A percentile compares a stretch with the other conserved stretches of the same genome.
Conservation (phyloP, 2,113 vertebrate species). For the Psilopsiagon aymara region DNA sequence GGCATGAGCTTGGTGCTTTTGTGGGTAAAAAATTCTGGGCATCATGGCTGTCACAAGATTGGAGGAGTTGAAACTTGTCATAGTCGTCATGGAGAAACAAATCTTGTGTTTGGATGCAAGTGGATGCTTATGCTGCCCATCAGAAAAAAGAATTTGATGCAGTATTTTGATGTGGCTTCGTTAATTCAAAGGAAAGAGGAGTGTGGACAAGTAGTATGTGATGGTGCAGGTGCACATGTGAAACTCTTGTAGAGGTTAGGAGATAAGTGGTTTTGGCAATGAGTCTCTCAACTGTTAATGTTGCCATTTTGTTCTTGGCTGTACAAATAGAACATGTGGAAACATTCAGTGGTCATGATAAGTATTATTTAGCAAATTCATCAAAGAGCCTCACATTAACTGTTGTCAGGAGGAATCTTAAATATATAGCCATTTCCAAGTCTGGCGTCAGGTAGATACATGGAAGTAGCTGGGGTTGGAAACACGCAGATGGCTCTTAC, state of each 20-base stretch:
- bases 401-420: not conserved
- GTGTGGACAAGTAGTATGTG: not conserved
- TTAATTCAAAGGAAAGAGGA: not conserved
- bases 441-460: not conserved
- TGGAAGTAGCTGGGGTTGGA: not conserved
- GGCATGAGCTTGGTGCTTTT: not conserved
- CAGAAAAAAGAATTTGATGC: not conserved
- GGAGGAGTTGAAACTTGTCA: constrained; percentile 1
- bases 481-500: not conserved
- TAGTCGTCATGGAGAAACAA: constrained; percentile 10
- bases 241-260: not conserved
- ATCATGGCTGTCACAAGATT: not conserved
- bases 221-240: fast-evolving
- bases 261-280: not conserved
- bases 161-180: not conserved
- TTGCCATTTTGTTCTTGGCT: not conserved
- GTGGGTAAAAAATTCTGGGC: not conserved
- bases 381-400: not conserved
- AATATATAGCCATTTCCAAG: not conserved
- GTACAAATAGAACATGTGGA: not conserved
- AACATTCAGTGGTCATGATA: not conserved
- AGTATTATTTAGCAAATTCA: not conserved
- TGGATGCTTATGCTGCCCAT: not conserved
- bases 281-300: not conserved
- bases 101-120: not conserved